Base-by-base conservation (phyloP, 2,113 vertebrate genomes). In the Chaetodon trifascialis region DNA sequence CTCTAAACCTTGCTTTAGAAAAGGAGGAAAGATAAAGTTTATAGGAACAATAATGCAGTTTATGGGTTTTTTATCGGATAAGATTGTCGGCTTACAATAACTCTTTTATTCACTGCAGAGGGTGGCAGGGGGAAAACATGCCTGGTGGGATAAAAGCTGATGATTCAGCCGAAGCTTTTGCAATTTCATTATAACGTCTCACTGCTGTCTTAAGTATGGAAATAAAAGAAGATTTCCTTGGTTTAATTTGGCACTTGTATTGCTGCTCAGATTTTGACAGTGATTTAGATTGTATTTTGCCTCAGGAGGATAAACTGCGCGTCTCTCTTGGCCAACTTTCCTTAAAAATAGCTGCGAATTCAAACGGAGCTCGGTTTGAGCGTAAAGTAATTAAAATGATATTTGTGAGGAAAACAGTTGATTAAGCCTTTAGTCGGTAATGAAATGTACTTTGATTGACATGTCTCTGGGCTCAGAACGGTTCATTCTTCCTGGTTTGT, bases 351-450 rank as follows among this genome's bases (percentile, higher is more conserved):
- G 54, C 25, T 58, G 16, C 34, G 34, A 64, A 63, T 69, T 58
- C 73, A 65, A 58, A 63, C 0, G 68, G 67, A 62, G 40, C 67
- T 12, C 0, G 36, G 42, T 30, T n/a, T 5, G n/a, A 54, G 15
- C 19, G 8, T 14, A 8, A 9, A 5, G 54, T 83, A 80, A 83
- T 80, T 80, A 76, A 66, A 76, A 8, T 40, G 3, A 47, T 49
- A 49, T 83, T 79, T 62, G 17, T 23, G 12, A 76, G 59, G 59
- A 46, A 65, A 86, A 72, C 30, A 62, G 30, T 76, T 67, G 51
- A 71, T 75, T 66, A 62, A 71, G 38, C n/a, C 12, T 71, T 30
- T 11, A 42, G 52, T 19, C 52, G 52, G 72, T 76, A 40, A 76
- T 52, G 7, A 52, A 58, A 46, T 59, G 12, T n/a, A 21, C 30